phyloP scores from a whole-genome alignment of 64 coral and sea anemone genomes.

The Actinia equina region DNA sequence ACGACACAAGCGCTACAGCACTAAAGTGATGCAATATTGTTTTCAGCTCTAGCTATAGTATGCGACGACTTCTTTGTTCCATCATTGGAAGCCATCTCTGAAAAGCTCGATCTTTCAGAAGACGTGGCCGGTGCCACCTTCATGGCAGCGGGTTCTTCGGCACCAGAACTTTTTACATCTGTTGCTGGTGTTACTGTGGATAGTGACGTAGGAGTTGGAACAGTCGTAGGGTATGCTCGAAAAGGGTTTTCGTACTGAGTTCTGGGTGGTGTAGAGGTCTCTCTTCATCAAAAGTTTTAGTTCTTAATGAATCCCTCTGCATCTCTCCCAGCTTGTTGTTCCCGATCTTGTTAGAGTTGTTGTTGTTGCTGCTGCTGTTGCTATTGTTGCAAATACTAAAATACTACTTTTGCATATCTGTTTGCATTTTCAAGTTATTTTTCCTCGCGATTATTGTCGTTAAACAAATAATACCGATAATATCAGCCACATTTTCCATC shows the following conservation, averaged over 20 bases:
- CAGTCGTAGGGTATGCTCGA: constrained; percentile 88
- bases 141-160: constrained; percentile 98
- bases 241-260: neutral
- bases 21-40: neutral
- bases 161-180: constrained; percentile 95
- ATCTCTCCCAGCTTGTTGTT: too few species aligned
- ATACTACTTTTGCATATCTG: too few species aligned
- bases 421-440: too few species aligned
- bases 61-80: constrained; percentile 99
- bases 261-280: too few species aligned
- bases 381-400: too few species aligned
- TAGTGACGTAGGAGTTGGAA: constrained; percentile 97
- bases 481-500: neutral
- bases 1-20: too few species aligned
- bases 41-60: constrained; percentile 87
- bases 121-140: constrained; percentile 98
- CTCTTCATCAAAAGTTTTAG: too few species aligned
- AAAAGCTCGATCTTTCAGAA: constrained; percentile 93
- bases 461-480: neutral
- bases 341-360: too few species aligned
- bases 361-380: too few species aligned
- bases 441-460: neutral
- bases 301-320: too few species aligned
- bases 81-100: constrained; percentile 98
- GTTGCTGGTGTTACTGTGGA: constrained; percentile 92